phyloP scores from a whole-genome alignment of 2,888 invertebrate genomes.

The Drosophila prostipennis region DNA sequence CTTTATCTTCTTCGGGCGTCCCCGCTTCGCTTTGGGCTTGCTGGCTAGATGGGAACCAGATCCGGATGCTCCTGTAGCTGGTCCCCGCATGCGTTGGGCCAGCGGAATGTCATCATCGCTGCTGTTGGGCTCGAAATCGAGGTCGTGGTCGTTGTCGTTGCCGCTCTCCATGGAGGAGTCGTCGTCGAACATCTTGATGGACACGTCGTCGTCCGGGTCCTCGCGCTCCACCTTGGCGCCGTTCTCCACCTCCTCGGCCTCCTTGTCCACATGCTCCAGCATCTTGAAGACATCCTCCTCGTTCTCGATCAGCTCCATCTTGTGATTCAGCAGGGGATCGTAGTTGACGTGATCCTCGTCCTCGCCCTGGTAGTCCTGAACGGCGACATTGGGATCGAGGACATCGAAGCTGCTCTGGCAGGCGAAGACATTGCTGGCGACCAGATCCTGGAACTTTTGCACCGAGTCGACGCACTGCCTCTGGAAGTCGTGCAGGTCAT shows the following conservation, averaged over 20 bases:
- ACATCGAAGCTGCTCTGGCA: conserved; percentile 72
- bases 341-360: conserved; percentile 78
- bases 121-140: conserved; percentile 72
- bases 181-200: conserved; percentile 55
- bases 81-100: conserved; percentile 67
- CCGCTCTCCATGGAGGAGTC: conserved; percentile 69
- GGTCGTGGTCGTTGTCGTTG: conserved; percentile 73
- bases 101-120: conserved; percentile 80
- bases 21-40: conserved; percentile 40
- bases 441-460: conserved; percentile 78
- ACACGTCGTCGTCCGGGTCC: conserved; percentile 14
- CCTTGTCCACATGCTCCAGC: conserved; percentile 80
- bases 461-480: conserved; percentile 78
- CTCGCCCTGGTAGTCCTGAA: conserved; percentile 58
- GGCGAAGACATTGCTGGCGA: conserved; percentile 66
- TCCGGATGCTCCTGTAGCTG: conserved; percentile 14
- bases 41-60: conserved; percentile 5
- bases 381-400: conserved; percentile 60
- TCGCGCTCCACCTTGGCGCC: conserved; percentile 39
- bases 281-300: conserved; percentile 82
- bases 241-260: conserved; percentile 74
- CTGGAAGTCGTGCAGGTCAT: conserved; percentile 81
- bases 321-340: conserved; percentile 78
- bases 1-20: conserved; percentile 40
- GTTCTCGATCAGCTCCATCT: conserved; percentile 80